Evolutionary conservation across 2,797 vertebrate species (phyloP).

Genomic region (Cynodonichthys magdalenae): DNA sequence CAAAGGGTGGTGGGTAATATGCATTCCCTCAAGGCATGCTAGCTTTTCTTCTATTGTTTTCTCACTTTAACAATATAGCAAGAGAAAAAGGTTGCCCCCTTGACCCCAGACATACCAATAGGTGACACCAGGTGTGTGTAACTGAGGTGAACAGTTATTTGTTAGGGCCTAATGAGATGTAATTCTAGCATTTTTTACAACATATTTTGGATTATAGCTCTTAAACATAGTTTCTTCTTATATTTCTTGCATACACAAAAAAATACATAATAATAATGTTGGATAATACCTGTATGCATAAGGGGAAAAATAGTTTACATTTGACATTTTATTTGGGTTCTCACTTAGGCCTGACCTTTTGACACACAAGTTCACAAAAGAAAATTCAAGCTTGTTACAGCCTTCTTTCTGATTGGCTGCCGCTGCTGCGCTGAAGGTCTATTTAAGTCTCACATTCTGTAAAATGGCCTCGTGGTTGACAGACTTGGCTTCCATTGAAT

Average conservation of each 20-base stretch:
- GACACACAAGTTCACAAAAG: constrained; percentile 5
- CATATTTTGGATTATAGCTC: background rate
- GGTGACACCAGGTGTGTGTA: constrained; percentile 11
- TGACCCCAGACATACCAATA: background rate
- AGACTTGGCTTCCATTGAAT: background rate
- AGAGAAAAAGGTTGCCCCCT: background rate
- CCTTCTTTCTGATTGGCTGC: constrained; percentile 17
- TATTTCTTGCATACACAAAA: background rate
- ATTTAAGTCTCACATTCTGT: constrained; percentile 17
- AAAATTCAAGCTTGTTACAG: constrained; percentile 2
- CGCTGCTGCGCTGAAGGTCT: background rate
- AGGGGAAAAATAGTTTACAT: background rate
- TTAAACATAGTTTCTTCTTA: fast-evolving
- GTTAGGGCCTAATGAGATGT: background rate
- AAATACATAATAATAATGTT: background rate
- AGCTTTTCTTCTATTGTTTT: constrained; percentile 10
- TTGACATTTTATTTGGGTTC: too few relatives aligned
- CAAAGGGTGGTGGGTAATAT: too few relatives aligned
- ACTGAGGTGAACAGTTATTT: constrained; percentile 1
- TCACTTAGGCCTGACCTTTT: background rate
- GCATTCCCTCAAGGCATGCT: too few relatives aligned
- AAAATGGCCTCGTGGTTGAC: background rate
- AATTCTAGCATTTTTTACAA: background rate
- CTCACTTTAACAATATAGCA: constrained; percentile 1
- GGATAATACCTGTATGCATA: background rate